Conservation (phyloP, 2,888 invertebrate species). For the Pteria penguin region DNA sequence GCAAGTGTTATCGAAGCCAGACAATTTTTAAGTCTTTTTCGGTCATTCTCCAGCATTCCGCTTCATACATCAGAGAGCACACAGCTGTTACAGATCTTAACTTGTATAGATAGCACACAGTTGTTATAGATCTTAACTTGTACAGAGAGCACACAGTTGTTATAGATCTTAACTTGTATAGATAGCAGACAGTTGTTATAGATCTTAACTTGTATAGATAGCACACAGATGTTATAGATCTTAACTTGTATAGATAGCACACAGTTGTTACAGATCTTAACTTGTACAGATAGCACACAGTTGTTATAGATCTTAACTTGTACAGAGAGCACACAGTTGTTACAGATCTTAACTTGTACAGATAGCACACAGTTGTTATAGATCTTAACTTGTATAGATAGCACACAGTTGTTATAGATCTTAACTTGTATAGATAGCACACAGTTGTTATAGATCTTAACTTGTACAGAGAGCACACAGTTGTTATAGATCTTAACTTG, state of each 20-base stretch:
- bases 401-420: too few species aligned
- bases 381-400: background rate
- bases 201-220: too few species aligned
- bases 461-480: background rate
- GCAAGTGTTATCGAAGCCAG: constrained; percentile 6
- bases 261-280: too few species aligned
- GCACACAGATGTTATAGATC: background rate
- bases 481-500: too few species aligned
- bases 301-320: background rate
- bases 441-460: background rate
- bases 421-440: too few species aligned
- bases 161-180: background rate
- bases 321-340: background rate
- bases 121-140: background rate
- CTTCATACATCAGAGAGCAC: too few species aligned
- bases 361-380: background rate
- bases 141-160: too few species aligned
- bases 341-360: too few species aligned
- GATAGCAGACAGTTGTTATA: background rate
- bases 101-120: background rate
- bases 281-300: too few species aligned
- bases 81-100: background rate
- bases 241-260: background rate
- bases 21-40: background rate
- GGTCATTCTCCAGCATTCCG: background rate